phyloP scores from a whole-genome alignment of 2,113 vertebrate species.

The Chamaetylas fuelleborni region DNA sequence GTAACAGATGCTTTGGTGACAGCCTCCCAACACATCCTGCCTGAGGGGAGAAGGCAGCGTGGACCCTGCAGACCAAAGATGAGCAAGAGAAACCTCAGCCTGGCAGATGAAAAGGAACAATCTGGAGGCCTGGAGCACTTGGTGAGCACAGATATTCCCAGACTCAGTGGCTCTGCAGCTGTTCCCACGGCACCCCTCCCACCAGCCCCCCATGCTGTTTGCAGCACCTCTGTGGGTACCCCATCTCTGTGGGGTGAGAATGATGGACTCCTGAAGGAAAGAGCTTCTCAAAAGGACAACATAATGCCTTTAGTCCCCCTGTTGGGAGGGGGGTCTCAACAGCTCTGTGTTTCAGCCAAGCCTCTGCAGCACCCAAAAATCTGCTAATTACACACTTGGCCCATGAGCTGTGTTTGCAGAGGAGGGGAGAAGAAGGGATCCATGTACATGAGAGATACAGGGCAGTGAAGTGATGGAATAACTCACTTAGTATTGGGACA shows the following conservation, averaged over 20 bases:
- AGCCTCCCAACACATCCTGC: neutral
- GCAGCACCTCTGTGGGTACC: neutral
- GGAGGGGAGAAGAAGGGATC: neutral
- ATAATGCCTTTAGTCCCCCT: neutral
- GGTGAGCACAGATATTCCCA: neutral
- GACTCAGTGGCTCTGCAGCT: neutral
- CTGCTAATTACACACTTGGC: neutral
- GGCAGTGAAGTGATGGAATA: conserved; percentile 59
- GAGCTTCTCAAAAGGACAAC: neutral
- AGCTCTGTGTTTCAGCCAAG: neutral
- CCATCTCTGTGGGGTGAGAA: neutral
- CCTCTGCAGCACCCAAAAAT: neutral
- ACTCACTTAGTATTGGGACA: conserved; percentile 33
- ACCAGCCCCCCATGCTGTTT: accelerated
- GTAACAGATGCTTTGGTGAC: neutral
- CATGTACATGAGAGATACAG: neutral
- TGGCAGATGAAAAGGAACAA: neutral
- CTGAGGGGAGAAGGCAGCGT: neutral
- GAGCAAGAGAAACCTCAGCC: neutral
- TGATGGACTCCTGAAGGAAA: neutral
- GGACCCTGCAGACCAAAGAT: neutral
- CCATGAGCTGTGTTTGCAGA: neutral
- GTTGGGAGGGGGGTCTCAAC: neutral
- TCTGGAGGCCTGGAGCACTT: neutral
- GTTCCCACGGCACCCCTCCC: neutral